Evolutionary conservation across 2,888 invertebrate species (phyloP), one percentile per base, ranked within the genome.

Genomic region (Rotaria magnacalcarata): DNA sequence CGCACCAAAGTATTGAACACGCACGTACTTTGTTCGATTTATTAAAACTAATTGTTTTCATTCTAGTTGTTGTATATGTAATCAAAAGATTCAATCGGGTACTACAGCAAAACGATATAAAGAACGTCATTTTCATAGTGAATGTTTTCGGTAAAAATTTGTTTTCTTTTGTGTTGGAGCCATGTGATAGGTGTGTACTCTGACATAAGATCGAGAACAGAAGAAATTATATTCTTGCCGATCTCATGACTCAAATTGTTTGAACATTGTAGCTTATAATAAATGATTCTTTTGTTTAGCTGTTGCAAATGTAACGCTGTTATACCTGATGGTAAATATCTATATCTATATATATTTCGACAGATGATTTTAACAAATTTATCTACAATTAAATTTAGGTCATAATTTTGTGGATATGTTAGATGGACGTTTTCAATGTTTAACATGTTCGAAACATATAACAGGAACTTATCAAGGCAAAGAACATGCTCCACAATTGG

Each of bases 321-420:
- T 84, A 54, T 84, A 54, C 84, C 84, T 10, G 84, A 84, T 24
- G 56, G 56, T 84, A 54, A 56, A 67, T 67, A 6, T 16, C 8
- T 19, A 27, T 34, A 16, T 4, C 0, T 16, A 19, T 67, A 34
- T 34, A 34, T 60, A 14, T 60, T n/a, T 60, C 50, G 14, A 11
- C 14, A 11, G 14, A 50, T 14, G 5, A 50, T 50, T 50, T 11
- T 50, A 50, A 11, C 1, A 50, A 14, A 50, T 14, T 11, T 50
- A 14, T 50, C 14, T 50, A 50, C 34, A 1, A 27, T 24, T 75
- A 19, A 10, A 75, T 75, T 75, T 80, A 80, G 80, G 80, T n/a
- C 80, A 80, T 21, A 84, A 84, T 41, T 84, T 84, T 21, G 84
- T 84, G 19, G 84, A 84, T 84, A 52, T 84, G 52, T 54, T 84